A percentile compares a stretch with the other conserved stretches of the same genome.
Conservation (phyloP, 2,888 invertebrate species). For the Drosophila paracracens region DNA sequence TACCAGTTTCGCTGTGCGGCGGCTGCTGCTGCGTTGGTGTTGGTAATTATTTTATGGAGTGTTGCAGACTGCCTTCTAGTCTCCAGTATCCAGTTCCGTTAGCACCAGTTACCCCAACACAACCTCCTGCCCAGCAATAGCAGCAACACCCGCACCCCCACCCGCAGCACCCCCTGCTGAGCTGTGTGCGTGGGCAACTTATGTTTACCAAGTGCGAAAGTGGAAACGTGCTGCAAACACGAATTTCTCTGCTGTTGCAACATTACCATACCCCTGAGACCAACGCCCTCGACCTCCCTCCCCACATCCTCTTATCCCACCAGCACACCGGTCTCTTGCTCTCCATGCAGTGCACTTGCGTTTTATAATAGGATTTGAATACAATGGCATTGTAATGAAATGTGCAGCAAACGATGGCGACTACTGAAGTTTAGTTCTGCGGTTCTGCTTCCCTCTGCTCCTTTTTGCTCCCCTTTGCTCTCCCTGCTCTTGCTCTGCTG, state of each 20-base stretch:
- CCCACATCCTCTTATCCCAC: neutral
- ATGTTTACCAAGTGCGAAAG: conserved; percentile 80
- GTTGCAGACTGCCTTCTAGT: conserved; percentile 44
- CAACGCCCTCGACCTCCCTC: neutral
- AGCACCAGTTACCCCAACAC: neutral
- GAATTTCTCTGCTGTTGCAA: conserved; percentile 60
- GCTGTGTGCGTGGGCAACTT: conserved; percentile 71
- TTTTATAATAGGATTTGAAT: conserved; percentile 78
- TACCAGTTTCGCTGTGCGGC: conserved; percentile 11
- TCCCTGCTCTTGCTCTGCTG: conserved; percentile 1
- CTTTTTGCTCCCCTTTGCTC: neutral
- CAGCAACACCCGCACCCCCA: neutral
- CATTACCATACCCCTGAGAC: conserved; percentile 35
- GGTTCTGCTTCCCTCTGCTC: conserved; percentile 49
- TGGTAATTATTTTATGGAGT: conserved; percentile 78
- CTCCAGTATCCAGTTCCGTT: conserved; percentile 13
- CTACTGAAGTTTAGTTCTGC: conserved; percentile 68
- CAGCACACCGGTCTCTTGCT: conserved; percentile 9
- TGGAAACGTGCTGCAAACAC: conserved; percentile 80
- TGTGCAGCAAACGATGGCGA: conserved; percentile 79
- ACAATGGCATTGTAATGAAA: conserved; percentile 78
- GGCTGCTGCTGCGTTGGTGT: conserved; percentile 53
- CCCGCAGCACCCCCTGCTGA: neutral
- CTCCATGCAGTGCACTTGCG: conserved; percentile 64
- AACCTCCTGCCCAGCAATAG: neutral